Percentiles rank a stretch among this genome's conserved stretches.
Evolutionary conservation across 2,797 vertebrate genomes (phyloP).

Genomic region (Halcyon leucocephala): DNA sequence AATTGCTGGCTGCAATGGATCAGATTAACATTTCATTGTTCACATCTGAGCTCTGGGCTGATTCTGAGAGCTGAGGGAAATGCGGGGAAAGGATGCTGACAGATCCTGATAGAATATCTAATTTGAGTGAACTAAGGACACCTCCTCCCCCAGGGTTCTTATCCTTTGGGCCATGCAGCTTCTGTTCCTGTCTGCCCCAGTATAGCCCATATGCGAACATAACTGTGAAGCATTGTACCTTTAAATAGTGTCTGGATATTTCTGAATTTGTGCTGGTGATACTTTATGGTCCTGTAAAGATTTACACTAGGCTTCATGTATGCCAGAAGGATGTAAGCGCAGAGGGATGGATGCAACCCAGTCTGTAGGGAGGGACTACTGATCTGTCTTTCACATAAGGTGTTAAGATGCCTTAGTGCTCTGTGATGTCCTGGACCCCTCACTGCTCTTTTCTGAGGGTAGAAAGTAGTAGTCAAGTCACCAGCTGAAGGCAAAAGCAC

Average conservation of each 20-base stretch:
- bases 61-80: background rate
- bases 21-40: conserved; percentile 63
- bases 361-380: background rate
- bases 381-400: background rate
- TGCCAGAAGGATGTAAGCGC: background rate
- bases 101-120: conserved; percentile 4
- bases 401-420: background rate
- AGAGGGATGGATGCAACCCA: background rate
- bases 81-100: background rate
- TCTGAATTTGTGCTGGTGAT: background rate
- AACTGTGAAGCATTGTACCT: background rate
- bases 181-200: background rate
- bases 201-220: background rate
- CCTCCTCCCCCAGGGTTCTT: background rate
- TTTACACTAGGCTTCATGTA: background rate
- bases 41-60: background rate
- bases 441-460: background rate
- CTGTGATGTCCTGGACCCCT: background rate
- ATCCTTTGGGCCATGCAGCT: background rate
- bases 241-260: background rate
- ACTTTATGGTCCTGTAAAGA: background rate
- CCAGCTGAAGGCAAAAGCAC: background rate
- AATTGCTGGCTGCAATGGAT: conserved; percentile 28
- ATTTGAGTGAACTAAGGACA: background rate
- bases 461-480: background rate